Conservation (phyloP, 2,888 invertebrate genomes). For the Omphaloscelis lunosa region DNA sequence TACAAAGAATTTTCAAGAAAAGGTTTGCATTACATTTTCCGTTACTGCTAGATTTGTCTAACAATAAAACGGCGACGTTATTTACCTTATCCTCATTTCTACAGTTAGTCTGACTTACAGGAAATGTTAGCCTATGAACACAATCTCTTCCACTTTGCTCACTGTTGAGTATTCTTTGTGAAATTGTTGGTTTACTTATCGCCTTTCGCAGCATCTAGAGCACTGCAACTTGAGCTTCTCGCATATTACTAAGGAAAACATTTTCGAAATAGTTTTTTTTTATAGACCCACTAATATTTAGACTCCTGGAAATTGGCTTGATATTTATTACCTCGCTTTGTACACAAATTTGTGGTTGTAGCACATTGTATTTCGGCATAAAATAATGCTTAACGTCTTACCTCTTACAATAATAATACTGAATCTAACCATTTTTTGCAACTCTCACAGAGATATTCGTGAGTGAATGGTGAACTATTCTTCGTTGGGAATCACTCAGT, state of each 20-base stretch:
- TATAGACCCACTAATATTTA: background rate
- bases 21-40: background rate
- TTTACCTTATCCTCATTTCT: background rate
- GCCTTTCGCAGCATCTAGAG: conserved; percentile 34
- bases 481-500: conserved; percentile 2
- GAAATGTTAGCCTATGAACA: conserved; percentile 30
- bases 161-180: conserved; percentile 31
- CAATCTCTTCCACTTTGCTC: conserved; percentile 38
- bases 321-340: background rate
- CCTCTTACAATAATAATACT: background rate
- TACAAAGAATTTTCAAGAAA: conserved; percentile 1
- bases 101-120: conserved; percentile 11
- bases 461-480: background rate
- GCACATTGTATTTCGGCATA: background rate
- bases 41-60: background rate
- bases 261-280: background rate
- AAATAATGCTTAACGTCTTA: background rate
- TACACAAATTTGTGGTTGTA: no score
- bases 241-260: background rate
- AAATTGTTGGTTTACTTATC: conserved; percentile 42
- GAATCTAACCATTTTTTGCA: background rate
- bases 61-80: background rate
- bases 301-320: no score
- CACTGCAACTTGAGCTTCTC: conserved; percentile 3
- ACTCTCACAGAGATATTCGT: background rate